phyloP scores from a whole-genome alignment of 2,888 invertebrate species.

The Poecilobothrus nobilitatus region DNA sequence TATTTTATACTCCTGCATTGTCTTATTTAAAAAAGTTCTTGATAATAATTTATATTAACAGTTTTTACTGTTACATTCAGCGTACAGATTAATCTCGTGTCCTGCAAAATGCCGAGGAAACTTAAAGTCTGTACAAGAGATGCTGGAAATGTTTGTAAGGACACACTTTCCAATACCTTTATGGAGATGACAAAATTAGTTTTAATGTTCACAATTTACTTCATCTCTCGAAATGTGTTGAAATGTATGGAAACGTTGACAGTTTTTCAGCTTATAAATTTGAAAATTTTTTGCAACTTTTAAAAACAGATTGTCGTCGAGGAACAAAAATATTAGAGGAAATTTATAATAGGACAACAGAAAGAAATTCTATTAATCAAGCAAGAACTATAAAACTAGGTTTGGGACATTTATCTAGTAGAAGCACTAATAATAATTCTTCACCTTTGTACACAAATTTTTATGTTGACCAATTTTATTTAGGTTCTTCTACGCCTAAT shows the following conservation, averaged over 20 bases:
- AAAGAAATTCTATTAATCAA: no score
- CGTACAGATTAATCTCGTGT: slow-evolving; percentile 12
- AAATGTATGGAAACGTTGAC: slow-evolving; percentile 8
- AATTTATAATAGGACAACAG: not conserved
- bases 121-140: slow-evolving; percentile 7
- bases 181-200: slow-evolving; percentile 2
- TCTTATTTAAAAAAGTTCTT: not conserved
- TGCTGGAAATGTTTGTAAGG: slow-evolving; percentile 12
- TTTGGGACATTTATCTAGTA: not conserved
- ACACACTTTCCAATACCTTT: not conserved
- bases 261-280: slow-evolving; percentile 13
- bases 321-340: not conserved
- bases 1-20: not conserved
- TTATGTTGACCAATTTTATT: no score
- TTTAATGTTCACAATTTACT: slow-evolving; percentile 13
- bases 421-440: not conserved
- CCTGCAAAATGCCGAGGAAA: slow-evolving; percentile 12
- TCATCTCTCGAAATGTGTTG: slow-evolving; percentile 9
- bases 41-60: not conserved
- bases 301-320: not conserved
- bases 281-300: slow-evolving; percentile 12
- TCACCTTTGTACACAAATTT: no score
- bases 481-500: no score
- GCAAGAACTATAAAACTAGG: not conserved
- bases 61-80: not conserved